Base-by-base conservation (phyloP, 2,888 invertebrate species). In the Drosophila parthenogenetica region DNA sequence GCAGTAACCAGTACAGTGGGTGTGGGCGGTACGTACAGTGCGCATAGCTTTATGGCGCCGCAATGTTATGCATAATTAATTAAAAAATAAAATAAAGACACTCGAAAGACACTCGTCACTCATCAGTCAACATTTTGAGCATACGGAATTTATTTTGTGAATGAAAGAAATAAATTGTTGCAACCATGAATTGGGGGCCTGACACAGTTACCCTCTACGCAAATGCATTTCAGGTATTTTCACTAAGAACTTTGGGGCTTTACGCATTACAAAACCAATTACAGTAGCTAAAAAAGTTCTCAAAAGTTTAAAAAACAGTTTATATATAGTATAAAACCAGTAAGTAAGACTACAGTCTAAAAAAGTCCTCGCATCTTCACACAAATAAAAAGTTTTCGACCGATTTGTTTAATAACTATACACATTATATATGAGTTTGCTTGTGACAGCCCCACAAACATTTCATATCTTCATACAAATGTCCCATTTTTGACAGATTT, bases 11-110 rank as follows among this genome's bases (percentile, higher is more conserved):
- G 29, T 5, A 29, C 29, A 29, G 60, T 40, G 17, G 48, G 60
- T 35, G 22, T 22, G 7, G 22, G 22, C 0, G 22, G 19, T n/a
- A n/a, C n/a, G 22, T 22, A 22, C 22, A 22, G 22, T 22, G 22
- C 5, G 5, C 1, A 22, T 5, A 49, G 57, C 69, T 43, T 63
- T n/a, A 68, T 50, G 60, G 76, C 79, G 78, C 76, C 79, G 73
- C 69, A 69, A 73, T 79, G 66, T 59, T 73, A 73, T 65, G 78
- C 79, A 78, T 78, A 78, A 78, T 78, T 78, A 78, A 79, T 79
- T 79, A 66, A 76, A 51, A 51, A 45, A 46, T 43, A 14, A 22
- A n/a, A 32, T 8, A 46, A n/a, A n/a, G 17, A 39, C 35, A 57
- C n/a, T 40, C 43, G 29, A 45, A 35, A 46, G 40, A 57, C 67